phyloP scores from a whole-genome alignment of 2,113 vertebrate genomes.

The Carassius auratus region DNA sequence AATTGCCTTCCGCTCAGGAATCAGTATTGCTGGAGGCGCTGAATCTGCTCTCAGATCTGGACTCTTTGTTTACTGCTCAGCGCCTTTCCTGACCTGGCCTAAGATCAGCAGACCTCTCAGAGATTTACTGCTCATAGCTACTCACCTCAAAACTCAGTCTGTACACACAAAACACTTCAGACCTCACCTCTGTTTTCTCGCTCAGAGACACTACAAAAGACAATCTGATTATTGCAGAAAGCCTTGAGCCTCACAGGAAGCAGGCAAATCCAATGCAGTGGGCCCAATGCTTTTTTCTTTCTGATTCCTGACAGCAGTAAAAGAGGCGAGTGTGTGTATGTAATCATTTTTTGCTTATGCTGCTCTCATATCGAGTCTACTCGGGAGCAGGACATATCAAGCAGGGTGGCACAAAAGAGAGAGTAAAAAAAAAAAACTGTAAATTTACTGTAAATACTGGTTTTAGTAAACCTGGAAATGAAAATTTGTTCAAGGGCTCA shows the following conservation, averaged over 20 bases:
- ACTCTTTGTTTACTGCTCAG: conserved; percentile 43
- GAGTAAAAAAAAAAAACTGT: neutral
- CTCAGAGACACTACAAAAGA: conserved; percentile 18
- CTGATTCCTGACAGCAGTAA: conserved; percentile 57
- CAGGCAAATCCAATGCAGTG: conserved; percentile 60
- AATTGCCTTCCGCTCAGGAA: conserved; percentile 21
- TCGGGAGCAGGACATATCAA: conserved; percentile 5
- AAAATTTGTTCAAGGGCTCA: neutral
- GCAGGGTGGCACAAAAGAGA: neutral
- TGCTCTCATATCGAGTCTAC: neutral
- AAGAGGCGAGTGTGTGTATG: conserved; percentile 1
- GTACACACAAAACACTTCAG: neutral
- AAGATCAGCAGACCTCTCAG: conserved; percentile 11
- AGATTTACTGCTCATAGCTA: conserved; percentile 12
- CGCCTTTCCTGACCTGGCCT: conserved; percentile 25
- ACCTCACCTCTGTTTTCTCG: neutral
- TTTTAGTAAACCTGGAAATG: neutral
- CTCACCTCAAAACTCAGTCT: neutral
- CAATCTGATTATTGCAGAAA: conserved; percentile 54
- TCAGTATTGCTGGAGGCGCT: conserved; percentile 12
- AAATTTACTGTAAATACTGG: neutral
- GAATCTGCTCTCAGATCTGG: conserved; percentile 21
- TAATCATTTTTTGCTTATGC: neutral
- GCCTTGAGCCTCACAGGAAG: conserved; percentile 38
- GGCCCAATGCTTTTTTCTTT: conserved; percentile 49